Conservation (phyloP, 2,888 invertebrate genomes). For the Elgonia sp. region DNA sequence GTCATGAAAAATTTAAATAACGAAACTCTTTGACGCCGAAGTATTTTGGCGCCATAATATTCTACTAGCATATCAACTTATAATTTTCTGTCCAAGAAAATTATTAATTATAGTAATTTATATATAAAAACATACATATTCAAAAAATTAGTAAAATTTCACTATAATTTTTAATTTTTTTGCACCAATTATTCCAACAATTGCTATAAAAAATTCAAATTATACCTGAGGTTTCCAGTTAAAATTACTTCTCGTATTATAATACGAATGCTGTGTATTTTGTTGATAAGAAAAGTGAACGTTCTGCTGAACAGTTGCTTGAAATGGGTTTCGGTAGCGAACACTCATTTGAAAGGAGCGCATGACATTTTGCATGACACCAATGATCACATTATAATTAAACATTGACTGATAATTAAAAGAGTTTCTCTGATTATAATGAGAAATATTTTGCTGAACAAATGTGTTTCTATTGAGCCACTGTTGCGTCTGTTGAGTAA, state of each 20-base stretch:
- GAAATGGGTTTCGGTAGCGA: constrained; percentile 61
- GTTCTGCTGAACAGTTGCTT: constrained; percentile 57
- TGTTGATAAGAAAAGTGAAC: constrained; percentile 70
- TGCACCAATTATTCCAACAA: too few relatives aligned
- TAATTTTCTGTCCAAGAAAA: too few relatives aligned
- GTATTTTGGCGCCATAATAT: too few relatives aligned
- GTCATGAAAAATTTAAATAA: too few relatives aligned
- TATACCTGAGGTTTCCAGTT: constrained; percentile 47
- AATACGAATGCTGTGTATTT: constrained; percentile 52
- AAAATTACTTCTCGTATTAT: constrained; percentile 50
- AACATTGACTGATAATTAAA: constrained; percentile 51
- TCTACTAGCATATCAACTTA: too few relatives aligned
- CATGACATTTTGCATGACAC: constrained; percentile 71
- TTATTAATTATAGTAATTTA: too few relatives aligned
- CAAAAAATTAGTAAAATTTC: not conserved
- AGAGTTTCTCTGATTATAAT: constrained; percentile 74
- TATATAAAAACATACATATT: not conserved
- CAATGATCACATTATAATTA: constrained; percentile 59
- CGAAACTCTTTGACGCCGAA: too few relatives aligned
- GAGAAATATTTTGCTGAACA: constrained; percentile 76
- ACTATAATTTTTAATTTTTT: too few relatives aligned
- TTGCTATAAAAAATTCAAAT: constrained; percentile 17
- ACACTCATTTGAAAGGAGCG: constrained; percentile 54
- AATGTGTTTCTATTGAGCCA: constrained; percentile 69
- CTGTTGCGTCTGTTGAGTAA: constrained; percentile 60